Percentiles rank a stretch among this genome's conserved stretches.
These are phyloP conservation scores for Potorous gilbertii DNA, from an alignment of 2,797 vertebrate species.

Conservation along the genomic window DNA sequence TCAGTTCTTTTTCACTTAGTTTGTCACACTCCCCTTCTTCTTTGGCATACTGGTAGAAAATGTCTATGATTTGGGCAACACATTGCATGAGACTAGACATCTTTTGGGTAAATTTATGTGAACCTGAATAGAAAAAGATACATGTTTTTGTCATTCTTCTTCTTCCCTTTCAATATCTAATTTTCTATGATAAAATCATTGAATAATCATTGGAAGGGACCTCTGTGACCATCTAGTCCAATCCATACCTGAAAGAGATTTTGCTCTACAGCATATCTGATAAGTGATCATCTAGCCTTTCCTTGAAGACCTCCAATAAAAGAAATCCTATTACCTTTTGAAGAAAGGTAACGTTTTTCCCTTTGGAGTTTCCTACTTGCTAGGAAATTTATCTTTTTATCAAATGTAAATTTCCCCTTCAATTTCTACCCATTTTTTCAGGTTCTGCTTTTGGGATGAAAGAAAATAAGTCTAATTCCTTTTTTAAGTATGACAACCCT, in stretches of 20 bases:
- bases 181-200: background rate
- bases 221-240: background rate
- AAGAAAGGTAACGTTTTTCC: background rate
- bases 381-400: background rate
- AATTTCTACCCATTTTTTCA: background rate
- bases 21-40: constrained; percentile 78
- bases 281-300: background rate
- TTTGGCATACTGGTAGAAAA: constrained; percentile 87
- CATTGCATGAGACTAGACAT: constrained; percentile 72
- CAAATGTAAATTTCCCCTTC: background rate
- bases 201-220: background rate
- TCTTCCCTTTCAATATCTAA: constrained; percentile 12
- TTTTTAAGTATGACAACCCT: background rate
- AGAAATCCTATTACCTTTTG: background rate
- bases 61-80: constrained; percentile 81
- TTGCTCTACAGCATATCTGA: background rate
- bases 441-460: background rate
- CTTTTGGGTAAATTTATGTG: constrained; percentile 59
- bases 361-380: background rate
- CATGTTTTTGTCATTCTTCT: background rate
- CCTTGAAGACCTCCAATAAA: background rate
- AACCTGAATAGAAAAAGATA: constrained; percentile 53
- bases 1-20: constrained; percentile 87
- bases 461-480: background rate
- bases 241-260: background rate